phyloP scores from a whole-genome alignment of 35 echinoderm and acorn worm species.

The Diadema setosum region DNA sequence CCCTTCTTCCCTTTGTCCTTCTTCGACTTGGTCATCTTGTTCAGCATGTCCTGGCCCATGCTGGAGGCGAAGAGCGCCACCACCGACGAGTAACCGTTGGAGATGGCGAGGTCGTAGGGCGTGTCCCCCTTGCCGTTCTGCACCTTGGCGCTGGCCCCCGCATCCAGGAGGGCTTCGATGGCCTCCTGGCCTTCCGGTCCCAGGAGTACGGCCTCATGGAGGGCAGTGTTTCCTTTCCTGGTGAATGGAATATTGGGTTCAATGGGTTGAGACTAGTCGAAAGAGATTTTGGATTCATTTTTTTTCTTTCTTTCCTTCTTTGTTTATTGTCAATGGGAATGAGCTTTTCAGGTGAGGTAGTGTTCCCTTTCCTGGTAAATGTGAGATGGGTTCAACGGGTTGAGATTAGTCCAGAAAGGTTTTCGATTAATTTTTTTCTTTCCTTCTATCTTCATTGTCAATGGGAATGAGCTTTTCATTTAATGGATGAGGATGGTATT shows the following conservation, averaged over 20 bases:
- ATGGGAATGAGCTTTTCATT: too few relatives aligned
- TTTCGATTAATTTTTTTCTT: too few relatives aligned
- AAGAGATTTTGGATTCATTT: too few relatives aligned
- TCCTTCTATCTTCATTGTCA: too few relatives aligned
- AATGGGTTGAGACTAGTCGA: too few relatives aligned
- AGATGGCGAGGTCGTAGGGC: constrained; percentile 86
- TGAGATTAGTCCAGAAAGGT: too few relatives aligned
- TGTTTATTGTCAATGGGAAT: too few relatives aligned
- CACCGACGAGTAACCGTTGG: constrained; percentile 83
- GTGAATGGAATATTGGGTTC: too few relatives aligned
- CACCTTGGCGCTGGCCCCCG: constrained; percentile 77
- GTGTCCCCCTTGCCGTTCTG: constrained; percentile 89
- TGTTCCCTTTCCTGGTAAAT: too few relatives aligned
- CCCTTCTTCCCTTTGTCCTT: constrained; percentile 57
- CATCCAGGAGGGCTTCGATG: constrained; percentile 79
- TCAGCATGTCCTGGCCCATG: constrained; percentile 94
- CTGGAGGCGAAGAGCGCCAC: constrained; percentile 81
- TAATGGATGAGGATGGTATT: constrained; percentile 94
- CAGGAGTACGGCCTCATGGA: constrained; percentile 89
- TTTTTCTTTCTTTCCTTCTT: too few relatives aligned
- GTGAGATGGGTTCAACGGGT: too few relatives aligned
- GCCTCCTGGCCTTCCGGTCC: constrained; percentile 93
- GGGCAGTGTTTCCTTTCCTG: constrained; percentile 94
- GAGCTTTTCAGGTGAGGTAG: too few relatives aligned
- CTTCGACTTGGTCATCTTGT: constrained; percentile 88